These are phyloP conservation scores for Zaprionus kolodkinae DNA, from an alignment of 1,140 invertebrate species.

Conservation along the genomic window DNA sequence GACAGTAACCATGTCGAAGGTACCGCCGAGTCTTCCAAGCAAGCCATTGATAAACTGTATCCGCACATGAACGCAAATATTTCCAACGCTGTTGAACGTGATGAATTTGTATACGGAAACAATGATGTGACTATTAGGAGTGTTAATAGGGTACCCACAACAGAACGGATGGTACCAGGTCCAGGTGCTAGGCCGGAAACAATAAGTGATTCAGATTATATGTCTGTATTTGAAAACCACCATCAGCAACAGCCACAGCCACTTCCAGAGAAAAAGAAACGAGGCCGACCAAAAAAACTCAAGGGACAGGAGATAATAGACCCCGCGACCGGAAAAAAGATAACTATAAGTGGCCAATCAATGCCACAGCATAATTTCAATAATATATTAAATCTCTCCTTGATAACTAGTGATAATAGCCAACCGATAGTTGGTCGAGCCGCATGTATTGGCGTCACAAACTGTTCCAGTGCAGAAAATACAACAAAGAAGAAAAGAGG, in stretches of 20 bases:
- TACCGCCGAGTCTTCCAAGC: constrained; percentile 25
- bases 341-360: constrained; percentile 34
- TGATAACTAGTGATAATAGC: constrained; percentile 41
- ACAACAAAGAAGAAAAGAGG: constrained; percentile 92
- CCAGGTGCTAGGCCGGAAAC: neutral
- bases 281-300: constrained; percentile 94
- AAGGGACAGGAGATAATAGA: constrained; percentile 86
- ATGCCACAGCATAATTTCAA: constrained; percentile 63
- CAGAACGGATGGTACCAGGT: neutral
- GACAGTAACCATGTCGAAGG: constrained; percentile 34
- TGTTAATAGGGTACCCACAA: neutral
- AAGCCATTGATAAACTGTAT: constrained; percentile 43
- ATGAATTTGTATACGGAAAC: constrained; percentile 22
- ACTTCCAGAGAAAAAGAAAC: constrained; percentile 92
- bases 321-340: constrained; percentile 41
- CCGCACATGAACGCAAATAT: constrained; percentile 31
- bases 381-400: constrained; percentile 76
- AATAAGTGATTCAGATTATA: constrained; percentile 36
- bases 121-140: constrained; percentile 40
- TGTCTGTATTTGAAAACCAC: constrained; percentile 50
- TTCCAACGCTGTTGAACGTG: constrained; percentile 18
- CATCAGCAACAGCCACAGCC: constrained; percentile 23
- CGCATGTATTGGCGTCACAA: neutral
- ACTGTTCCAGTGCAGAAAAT: constrained; percentile 68
- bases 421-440: neutral